Evolutionary conservation across 2,888 invertebrate genomes (phyloP).

Genomic region (Nephrotoma guestfalica): DNA sequence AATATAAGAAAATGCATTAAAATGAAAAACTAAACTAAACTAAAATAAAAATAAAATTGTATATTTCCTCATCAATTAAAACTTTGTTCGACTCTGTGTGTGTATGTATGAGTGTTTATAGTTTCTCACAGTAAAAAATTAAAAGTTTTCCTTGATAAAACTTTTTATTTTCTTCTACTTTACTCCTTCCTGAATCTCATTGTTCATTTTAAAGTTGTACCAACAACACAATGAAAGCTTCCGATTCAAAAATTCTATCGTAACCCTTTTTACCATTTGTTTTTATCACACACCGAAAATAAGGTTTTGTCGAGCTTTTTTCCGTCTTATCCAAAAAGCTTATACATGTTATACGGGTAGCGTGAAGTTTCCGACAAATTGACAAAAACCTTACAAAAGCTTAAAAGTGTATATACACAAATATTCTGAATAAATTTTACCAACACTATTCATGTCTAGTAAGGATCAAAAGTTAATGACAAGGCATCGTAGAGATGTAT

Average conservation of each 20-base stretch:
- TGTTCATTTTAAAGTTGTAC: neutral
- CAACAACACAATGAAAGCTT: neutral
- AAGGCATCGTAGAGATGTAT: too few species aligned
- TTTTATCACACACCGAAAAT: neutral
- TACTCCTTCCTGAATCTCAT: neutral
- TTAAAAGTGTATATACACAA: too few species aligned
- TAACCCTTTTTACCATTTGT: neutral
- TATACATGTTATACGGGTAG: neutral
- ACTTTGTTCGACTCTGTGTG: neutral
- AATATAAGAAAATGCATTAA: neutral
- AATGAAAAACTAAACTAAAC: neutral
- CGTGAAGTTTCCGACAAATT: too few species aligned
- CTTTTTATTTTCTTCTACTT: neutral
- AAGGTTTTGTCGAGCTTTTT: neutral
- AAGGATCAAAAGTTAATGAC: too few species aligned
- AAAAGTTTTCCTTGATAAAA: neutral
- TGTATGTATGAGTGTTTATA: neutral
- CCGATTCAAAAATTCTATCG: neutral
- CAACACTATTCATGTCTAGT: too few species aligned
- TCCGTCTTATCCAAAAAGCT: neutral
- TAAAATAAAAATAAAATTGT: neutral
- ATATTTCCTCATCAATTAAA: neutral
- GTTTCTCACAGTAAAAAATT: neutral
- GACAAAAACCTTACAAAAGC: too few species aligned
- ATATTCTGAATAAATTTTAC: too few species aligned